Percentiles rank a stretch among this genome's conserved stretches.
phyloP scores from a whole-genome alignment of 2,797 vertebrate genomes.

The Jordanella pulchra region DNA sequence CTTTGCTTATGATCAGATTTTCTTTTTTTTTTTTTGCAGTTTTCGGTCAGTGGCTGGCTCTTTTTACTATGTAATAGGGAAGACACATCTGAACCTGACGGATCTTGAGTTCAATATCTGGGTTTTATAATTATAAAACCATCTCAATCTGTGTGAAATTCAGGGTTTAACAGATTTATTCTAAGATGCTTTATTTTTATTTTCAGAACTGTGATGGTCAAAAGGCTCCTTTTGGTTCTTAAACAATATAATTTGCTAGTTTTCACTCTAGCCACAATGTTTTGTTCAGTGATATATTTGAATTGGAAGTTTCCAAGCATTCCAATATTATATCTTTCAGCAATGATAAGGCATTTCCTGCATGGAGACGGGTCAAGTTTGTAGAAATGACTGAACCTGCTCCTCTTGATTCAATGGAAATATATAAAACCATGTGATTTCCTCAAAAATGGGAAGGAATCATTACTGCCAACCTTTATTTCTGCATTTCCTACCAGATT shows the following conservation, averaged over 20 bases:
- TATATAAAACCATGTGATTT: slow-evolving; percentile 4
- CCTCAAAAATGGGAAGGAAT: not conserved
- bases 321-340: not conserved
- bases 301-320: not conserved
- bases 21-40: not conserved
- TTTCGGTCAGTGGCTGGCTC: not conserved
- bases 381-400: not conserved
- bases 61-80: not conserved
- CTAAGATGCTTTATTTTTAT: not conserved
- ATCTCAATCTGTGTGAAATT: not conserved
- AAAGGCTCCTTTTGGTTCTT: not conserved
- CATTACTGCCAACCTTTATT: not conserved
- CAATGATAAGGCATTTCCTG: not conserved
- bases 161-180: not conserved
- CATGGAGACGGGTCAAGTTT: not conserved
- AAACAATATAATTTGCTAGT: not conserved
- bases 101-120: not conserved
- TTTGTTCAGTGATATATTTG: not conserved
- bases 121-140: not conserved
- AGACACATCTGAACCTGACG: too few species aligned
- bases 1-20: not conserved
- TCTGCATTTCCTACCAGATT: not conserved
- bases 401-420: not conserved
- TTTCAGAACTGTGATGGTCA: not conserved
- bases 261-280: not conserved